Base-by-base conservation (phyloP, 2,888 invertebrate genomes). In the Parnassius smintheus region DNA sequence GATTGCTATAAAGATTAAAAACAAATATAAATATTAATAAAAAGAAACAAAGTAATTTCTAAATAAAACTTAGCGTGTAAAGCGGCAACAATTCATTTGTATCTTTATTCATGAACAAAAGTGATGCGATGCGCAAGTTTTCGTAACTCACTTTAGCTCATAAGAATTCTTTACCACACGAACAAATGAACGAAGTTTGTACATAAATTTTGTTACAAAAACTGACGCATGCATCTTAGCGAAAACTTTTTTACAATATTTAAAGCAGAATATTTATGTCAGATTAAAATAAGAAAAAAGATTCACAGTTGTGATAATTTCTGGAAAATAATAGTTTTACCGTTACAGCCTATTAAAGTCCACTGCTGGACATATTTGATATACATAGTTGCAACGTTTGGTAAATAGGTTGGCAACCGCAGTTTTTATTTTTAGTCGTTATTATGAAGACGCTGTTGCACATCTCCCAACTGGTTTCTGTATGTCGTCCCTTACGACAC, bases 141-240 rank as follows among this genome's bases (percentile, higher is more conserved):
- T 12, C 58, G 54, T 59, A 62, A 62, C 45, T 62, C 49, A 45
- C 55, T 59, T 59, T 49, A 62, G 55, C 58, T 35, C 58, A 57
- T 54, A 50, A 62, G 50, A 58, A 58, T 62, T 50, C 62, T 58
- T 55, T 56, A 46, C 49, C 11, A 49, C 42, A 48, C 50, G 49
- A 62, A 62, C 58, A 55, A 62, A 62, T 59, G 62, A 59, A 59
- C 62, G 12, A 59, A 62, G 49, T 62, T 62, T 55, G 49, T 50
- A 59, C 55, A 59, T 59, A 62, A 62, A 62, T 62, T 58, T 55
- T 13, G 35, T 61, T 42, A 60, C 41, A 22, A 45, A 44, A 60
- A 55, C 51, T 61, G 46, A 52, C 56, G 55, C 45, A 53, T 35
- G 45, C 59, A 53, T 52, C 53, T 41, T 44, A 13, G 53, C 1